These are phyloP conservation scores for Takifugu bimaculatus DNA, from an alignment of 2,113 vertebrate species.

Conservation along the genomic window DNA sequence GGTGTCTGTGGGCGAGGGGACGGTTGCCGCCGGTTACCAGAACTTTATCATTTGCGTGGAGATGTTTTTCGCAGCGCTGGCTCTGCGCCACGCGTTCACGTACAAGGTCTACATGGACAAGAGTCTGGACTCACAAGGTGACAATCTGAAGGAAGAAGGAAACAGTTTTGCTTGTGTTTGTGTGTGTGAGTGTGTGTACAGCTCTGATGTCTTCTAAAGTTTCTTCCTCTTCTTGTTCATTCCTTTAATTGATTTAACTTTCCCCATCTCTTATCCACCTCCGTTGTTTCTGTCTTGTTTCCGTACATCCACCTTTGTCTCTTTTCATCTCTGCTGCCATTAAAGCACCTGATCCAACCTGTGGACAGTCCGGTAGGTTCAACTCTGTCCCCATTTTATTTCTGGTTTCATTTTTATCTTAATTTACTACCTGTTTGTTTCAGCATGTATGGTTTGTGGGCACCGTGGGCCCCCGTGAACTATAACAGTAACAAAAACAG, in stretches of 20 bases:
- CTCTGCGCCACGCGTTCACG: constrained; percentile 91
- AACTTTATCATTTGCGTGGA: constrained; percentile 98
- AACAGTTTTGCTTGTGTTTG: not conserved
- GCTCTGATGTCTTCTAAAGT: not conserved
- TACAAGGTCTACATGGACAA: constrained; percentile 92
- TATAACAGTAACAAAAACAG: no score
- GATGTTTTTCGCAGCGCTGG: constrained; percentile 97
- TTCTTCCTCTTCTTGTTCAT: constrained; percentile 14
- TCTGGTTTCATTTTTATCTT: not conserved
- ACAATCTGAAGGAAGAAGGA: not conserved
- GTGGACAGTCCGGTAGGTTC: constrained; percentile 92
- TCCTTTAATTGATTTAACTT: not conserved
- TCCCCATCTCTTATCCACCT: not conserved
- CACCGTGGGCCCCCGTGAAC: no score
- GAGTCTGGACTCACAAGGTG: constrained; percentile 89
- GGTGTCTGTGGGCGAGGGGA: constrained; percentile 91
- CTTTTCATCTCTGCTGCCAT: constrained; percentile 53
- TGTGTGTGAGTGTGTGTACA: not conserved
- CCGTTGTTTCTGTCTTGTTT: not conserved
- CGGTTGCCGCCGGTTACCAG: constrained; percentile 94
- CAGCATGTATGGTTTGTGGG: no score
- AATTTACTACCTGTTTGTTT: not conserved
- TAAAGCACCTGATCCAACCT: constrained; percentile 82
- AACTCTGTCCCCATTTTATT: not conserved
- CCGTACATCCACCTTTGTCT: constrained; percentile 31